Evolutionary conservation across 1,140 invertebrate genomes (phyloP), one percentile per base, ranked within the genome.

Genomic region (Halesus radiatus): DNA sequence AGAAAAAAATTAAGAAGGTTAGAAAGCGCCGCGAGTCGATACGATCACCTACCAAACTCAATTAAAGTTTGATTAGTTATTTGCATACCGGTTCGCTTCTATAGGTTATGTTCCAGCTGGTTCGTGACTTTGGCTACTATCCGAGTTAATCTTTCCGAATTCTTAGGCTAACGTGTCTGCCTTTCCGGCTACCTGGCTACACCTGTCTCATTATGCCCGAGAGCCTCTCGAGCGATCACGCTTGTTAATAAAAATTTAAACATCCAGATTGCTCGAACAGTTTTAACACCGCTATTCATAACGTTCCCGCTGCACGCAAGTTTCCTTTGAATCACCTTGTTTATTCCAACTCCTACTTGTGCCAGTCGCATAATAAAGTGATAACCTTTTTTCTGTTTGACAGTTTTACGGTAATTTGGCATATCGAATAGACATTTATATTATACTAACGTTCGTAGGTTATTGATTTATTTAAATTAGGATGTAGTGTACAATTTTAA

Each of bases 21-120:
- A 45, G 18, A 72, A 72, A 50, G 50, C 68, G 29, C 18, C 68
- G 50, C 20, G 32, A 22, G 50, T 50, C n/a, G 72, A 74, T 74
- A 56, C 75, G 72, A 81, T 78, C 66, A 66, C 37, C 74, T 81
- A 78, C 76, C 45, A 74, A 81, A 81, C 80, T 81, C 76, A 74
- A 81, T 81, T 81, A 56, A 78, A 78, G 68, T 81, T 81, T 78
- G 80, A 81, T 81, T 81, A 76, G 80, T 78, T 81, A 81, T 81
- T 81, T 81, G 80, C 80, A 81, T 81, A 81, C 54, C 53, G 32
- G 23, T 22, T 13, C 68, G 52, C 52, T 18, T 10, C 62, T 37
- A 70, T 68, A 26, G 37, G 29, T 26, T 45, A 1, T 37, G 32
- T 37, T 45, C 3, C 37, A 45, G 22, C 68, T 32, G 32, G 62